phyloP scores from a whole-genome alignment of 1,140 invertebrate species.

The Brachionus paranguensis region DNA sequence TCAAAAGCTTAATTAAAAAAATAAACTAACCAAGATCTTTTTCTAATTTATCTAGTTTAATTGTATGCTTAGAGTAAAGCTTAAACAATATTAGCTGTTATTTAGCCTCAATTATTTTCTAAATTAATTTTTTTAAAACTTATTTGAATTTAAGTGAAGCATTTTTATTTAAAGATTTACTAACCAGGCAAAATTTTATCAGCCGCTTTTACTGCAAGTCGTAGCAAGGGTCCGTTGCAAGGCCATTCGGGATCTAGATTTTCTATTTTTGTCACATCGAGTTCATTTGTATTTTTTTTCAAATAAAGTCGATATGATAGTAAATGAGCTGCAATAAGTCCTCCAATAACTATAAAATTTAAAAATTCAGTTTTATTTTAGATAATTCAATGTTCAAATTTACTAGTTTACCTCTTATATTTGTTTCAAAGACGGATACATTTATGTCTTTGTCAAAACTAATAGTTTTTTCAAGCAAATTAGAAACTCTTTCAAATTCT shows the following conservation, averaged over 20 bases:
- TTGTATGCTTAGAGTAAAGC: background rate
- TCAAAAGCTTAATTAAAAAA: slow-evolving; percentile 56
- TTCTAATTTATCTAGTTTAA: background rate
- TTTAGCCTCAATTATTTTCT: background rate
- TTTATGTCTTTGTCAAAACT: slow-evolving; percentile 86
- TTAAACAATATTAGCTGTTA: background rate
- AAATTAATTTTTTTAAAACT: background rate
- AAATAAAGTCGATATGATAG: slow-evolving; percentile 64
- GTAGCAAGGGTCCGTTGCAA: slow-evolving; percentile 84
- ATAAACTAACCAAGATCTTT: slow-evolving; percentile 19
- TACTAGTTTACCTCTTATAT: slow-evolving; percentile 67
- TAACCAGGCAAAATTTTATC: slow-evolving; percentile 71
- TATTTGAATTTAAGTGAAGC: background rate
- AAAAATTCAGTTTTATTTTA: background rate
- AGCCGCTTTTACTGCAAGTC: slow-evolving; percentile 87
- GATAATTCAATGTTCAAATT: background rate
- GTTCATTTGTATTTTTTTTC: background rate
- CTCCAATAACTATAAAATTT: slow-evolving; percentile 72
- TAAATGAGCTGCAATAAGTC: slow-evolving; percentile 89
- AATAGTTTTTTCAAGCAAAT: slow-evolving; percentile 59
- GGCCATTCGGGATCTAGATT: slow-evolving; percentile 88
- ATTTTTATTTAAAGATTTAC: background rate
- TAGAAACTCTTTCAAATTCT: slow-evolving; percentile 82
- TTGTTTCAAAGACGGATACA: slow-evolving; percentile 99
- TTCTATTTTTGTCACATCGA: slow-evolving; percentile 53